Evolutionary conservation across 2,113 vertebrate genomes (phyloP), one percentile per base, ranked within the genome.

Genomic region (Chaetura pelagica): DNA sequence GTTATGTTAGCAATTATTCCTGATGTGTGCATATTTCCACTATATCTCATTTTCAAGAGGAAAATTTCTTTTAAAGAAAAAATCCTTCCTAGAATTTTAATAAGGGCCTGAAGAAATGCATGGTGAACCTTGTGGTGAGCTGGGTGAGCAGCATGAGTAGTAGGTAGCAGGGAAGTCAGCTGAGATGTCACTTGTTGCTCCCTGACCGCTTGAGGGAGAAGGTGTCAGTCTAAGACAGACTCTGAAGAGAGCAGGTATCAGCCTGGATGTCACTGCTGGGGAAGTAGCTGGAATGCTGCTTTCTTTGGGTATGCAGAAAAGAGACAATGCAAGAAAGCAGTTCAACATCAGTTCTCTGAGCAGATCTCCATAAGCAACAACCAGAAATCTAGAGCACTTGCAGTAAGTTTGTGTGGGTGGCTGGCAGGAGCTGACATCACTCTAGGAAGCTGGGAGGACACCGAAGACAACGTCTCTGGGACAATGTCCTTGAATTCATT

Each of bases 1-100:
- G 44, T 90, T 93, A 84, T 49, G 71, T 89, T 85, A 79, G 90
- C 88, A 95, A 73, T 95, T 88, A 90, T 80, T 91, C 91, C 85
- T 90, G 75, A 79, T 57, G 19, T 76, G 58, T 79, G 85, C 83
- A 58, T 83, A 49, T 54, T 94, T 87, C 51, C 24, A 69, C 59
- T 83, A 19, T 27, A 90, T 69, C 42, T 92, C 76, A 88, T 93
- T 90, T 93, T 94, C 51, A 9, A 77, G n/a, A 80, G 24, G 46
- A 90, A 73, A 68, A 58, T 51, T 76, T 83, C 15, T 80, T 94
- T 90, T 26, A 76, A 86, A 90, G 67, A 62, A 83, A 80, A 90
- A 54, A 38, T 42, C 46, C 17, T 79, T 76, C 59, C 42, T 3
- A 17, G 62, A 76, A 76, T 93, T 88, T 54, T 78, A 68, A 51